phyloP scores from a whole-genome alignment of 2,113 vertebrate genomes.

The Hiodon alosoides region DNA sequence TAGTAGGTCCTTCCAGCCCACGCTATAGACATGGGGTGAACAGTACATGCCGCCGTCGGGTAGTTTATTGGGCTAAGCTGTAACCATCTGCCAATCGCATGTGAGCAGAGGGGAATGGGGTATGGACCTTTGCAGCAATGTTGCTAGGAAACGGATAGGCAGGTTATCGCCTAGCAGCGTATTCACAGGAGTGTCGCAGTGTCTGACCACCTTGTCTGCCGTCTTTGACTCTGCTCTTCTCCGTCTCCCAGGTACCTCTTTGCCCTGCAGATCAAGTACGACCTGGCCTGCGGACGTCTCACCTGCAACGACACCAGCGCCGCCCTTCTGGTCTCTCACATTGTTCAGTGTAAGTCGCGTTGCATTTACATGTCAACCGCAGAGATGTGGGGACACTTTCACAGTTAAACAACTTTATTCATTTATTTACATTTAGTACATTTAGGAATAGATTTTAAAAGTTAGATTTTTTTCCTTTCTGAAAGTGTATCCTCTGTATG shows the following conservation, averaged over 20 bases:
- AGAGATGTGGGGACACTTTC: background rate
- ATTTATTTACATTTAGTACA: too few relatives aligned
- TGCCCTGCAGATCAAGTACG: conserved; percentile 93
- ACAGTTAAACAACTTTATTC: background rate
- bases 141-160: background rate
- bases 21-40: too few relatives aligned
- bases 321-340: conserved; percentile 87
- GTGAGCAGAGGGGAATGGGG: too few relatives aligned
- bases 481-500: too few relatives aligned
- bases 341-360: conserved; percentile 85
- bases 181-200: conserved; percentile 9
- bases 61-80: too few relatives aligned
- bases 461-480: background rate
- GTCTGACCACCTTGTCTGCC: conserved; percentile 22
- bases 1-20: too few relatives aligned
- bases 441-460: too few relatives aligned
- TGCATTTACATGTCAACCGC: conserved; percentile 4
- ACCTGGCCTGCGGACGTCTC: conserved; percentile 79
- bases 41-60: too few relatives aligned
- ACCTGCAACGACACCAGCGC: conserved; percentile 89
- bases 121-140: too few relatives aligned
- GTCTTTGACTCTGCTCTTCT: background rate
- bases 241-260: conserved; percentile 84
- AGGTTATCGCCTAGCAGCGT: background rate
- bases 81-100: background rate